Percentiles rank a stretch among this genome's conserved stretches.
Conservation (phyloP, 2,113 vertebrate genomes). For the Empidonax traillii region DNA sequence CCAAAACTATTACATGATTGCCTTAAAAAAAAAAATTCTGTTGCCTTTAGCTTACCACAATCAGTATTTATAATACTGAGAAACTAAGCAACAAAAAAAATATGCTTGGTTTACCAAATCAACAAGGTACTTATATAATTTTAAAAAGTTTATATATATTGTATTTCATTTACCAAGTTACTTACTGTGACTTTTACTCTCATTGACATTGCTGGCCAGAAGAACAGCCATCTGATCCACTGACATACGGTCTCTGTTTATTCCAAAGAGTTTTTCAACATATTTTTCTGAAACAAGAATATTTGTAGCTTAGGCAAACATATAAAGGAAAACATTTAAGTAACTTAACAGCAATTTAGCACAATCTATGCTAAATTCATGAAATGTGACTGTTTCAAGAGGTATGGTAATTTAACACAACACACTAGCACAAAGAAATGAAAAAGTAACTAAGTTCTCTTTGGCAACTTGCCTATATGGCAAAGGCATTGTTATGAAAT, state of each 20-base stretch:
- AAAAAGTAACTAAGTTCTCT: neutral
- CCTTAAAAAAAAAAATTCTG: neutral
- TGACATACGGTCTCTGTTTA: constrained; percentile 92
- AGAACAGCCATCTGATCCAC: constrained; percentile 96
- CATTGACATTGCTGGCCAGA: constrained; percentile 94
- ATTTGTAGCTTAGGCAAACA: neutral
- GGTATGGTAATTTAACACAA: neutral
- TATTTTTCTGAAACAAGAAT: constrained; percentile 86
- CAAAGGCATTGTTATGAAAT: neutral
- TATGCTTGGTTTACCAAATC: neutral
- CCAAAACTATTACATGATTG: neutral
- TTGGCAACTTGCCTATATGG: neutral
- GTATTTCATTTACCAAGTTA: neutral
- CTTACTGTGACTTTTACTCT: constrained; percentile 91
- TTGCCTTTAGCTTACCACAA: neutral
- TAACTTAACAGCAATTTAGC: neutral
- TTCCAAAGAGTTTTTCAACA: constrained; percentile 91
- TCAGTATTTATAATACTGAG: neutral
- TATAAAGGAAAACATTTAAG: neutral
- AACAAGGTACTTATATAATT: neutral
- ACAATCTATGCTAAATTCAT: neutral
- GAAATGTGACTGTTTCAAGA: neutral
- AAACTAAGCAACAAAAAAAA: neutral
- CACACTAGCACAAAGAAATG: neutral
- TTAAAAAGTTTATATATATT: neutral